A percentile compares a stretch with the other conserved stretches of the same genome.
Evolutionary conservation across 2,888 invertebrate genomes (phyloP).

Genomic region (Blera fallax): DNA sequence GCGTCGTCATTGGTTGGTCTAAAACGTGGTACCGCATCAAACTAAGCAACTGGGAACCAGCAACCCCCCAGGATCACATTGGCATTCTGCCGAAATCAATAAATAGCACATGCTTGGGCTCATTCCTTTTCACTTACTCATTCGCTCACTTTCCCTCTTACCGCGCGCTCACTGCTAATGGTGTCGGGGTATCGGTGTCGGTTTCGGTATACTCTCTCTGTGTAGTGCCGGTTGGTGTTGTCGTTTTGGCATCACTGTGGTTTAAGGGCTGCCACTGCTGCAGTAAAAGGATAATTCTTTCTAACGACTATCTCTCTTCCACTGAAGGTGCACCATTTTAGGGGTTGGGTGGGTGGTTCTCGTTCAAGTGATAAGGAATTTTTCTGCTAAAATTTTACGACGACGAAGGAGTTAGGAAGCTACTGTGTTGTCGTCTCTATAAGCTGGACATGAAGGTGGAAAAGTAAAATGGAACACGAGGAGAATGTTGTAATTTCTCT

Average conservation of each 20-base stretch:
- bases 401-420: not conserved
- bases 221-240: not conserved
- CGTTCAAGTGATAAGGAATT: slow-evolving; percentile 30
- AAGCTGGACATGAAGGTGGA: not conserved
- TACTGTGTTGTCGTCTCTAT: not conserved
- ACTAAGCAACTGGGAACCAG: not conserved
- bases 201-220: not conserved
- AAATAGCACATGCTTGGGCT: slow-evolving; percentile 66
- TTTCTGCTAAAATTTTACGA: slow-evolving; percentile 19
- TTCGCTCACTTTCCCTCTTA: slow-evolving; percentile 20
- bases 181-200: not conserved
- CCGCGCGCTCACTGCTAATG: not conserved
- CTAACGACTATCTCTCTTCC: not conserved
- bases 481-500: slow-evolving; percentile 35
- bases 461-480: not conserved
- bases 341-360: not conserved
- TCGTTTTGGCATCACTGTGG: slow-evolving; percentile 44
- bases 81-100: slow-evolving; percentile 65
- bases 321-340: not conserved
- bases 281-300: slow-evolving; percentile 26
- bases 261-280: slow-evolving; percentile 39
- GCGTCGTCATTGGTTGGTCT: slow-evolving; percentile 33
- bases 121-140: slow-evolving; percentile 42
- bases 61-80: slow-evolving; percentile 32
- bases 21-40: slow-evolving; percentile 6